Percentiles rank a stretch among this genome's conserved stretches.
Evolutionary conservation across 2,113 vertebrate genomes (phyloP).

Genomic region (Eulemur macaco): DNA sequence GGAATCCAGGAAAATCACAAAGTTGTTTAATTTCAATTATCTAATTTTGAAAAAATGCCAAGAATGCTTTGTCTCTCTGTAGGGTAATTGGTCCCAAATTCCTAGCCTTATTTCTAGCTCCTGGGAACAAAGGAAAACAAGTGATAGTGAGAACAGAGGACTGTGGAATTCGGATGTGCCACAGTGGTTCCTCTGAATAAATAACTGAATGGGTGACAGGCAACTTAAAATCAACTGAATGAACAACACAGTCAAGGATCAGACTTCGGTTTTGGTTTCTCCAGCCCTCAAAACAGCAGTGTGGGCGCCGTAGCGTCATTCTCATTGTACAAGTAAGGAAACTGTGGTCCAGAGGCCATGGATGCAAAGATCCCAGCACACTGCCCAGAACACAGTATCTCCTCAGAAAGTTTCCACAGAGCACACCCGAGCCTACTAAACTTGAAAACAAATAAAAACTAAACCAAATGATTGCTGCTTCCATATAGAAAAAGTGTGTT

Average conservation of each 20-base stretch:
- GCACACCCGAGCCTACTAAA: too few relatives aligned
- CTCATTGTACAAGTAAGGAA: neutral
- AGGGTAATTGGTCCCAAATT: neutral
- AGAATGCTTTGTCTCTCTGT: neutral
- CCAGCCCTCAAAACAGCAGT: neutral
- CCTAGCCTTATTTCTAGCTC: neutral
- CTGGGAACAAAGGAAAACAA: neutral
- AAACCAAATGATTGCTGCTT: neutral
- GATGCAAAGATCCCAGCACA: neutral
- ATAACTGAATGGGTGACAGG: neutral
- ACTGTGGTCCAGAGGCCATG: neutral
- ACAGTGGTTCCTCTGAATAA: neutral
- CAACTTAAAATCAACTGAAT: neutral
- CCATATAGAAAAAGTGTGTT: neutral
- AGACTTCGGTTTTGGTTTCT: neutral
- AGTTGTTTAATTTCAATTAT: neutral
- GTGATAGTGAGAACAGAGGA: neutral
- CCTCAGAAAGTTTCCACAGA: neutral
- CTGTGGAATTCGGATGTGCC: neutral
- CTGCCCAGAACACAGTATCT: neutral
- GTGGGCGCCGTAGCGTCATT: neutral
- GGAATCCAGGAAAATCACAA: neutral
- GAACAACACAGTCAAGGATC: neutral
- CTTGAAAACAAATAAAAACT: neutral
- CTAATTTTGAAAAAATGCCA: conserved; percentile 24